Base-by-base conservation (phyloP, 1,140 invertebrate genomes). In the Aphelinus atriplicis region DNA sequence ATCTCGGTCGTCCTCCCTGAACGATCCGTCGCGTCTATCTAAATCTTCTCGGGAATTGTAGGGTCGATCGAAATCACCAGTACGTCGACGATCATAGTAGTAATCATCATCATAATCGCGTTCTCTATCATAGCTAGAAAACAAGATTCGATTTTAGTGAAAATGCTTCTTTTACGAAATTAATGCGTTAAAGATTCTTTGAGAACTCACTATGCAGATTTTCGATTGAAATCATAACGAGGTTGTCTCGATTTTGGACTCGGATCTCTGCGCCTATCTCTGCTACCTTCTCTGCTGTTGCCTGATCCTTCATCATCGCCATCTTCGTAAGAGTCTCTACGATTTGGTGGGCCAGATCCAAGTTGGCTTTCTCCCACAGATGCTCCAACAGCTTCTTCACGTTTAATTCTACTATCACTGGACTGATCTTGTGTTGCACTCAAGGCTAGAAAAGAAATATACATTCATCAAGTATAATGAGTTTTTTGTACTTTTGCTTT, bases 71-170 rank as follows among this genome's bases (percentile, higher is more conserved):
- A 73, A 88, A 42, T 89, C 88, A 43, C 82, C 82, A 1, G 82
- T 84, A n/a, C 88, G 87, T 60, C 88, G 84, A 61, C 84, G 83
- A 64, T 86, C 85, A 62, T 88, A 88, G 81, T 90, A 89, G 76
- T 89, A 89, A 77, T 90, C 88, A 43, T 88, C 87, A 2, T 88
- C 85, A 55, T 83, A 87, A 45, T 87, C 85, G 1, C 84, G 83
- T 47, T 87, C 85, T 4, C 85, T 81, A 66, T 87, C 84, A 10
- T 85, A 85, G 56, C 84, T 86, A 42, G 70, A 84, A 81, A 66
- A 51, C 26, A 50, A 66, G 7, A 47, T 46, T 46, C 9, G 58
- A 60, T 60, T 10, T 51, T 56, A 64, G 1, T 26, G 26, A 26
- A 26, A 26, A 26, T 26, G 26, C 26, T 26, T 26, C 26, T 26